Evolutionary conservation across 2,888 invertebrate species (phyloP).

Genomic region (Cerastis rubricosa): DNA sequence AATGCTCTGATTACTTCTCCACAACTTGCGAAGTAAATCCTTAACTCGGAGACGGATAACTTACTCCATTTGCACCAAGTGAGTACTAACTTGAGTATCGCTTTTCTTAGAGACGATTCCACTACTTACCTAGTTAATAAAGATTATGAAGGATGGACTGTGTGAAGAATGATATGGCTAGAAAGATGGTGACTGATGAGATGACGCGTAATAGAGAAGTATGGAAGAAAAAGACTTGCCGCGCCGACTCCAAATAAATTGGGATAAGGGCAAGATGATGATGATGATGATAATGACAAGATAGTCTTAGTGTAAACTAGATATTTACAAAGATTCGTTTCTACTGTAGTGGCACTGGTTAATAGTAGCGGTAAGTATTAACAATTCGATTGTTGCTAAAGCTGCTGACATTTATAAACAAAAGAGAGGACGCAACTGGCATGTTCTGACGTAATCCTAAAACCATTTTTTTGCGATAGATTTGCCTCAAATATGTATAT

Average conservation of each 20-base stretch:
- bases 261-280: background rate
- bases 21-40: constrained; percentile 20
- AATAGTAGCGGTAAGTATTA: no score
- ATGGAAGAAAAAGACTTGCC: background rate
- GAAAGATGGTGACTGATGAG: background rate
- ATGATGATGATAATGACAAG: background rate
- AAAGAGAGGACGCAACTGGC: no score
- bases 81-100: constrained; percentile 21
- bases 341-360: no score
- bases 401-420: no score
- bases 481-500: background rate
- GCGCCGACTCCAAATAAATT: background rate
- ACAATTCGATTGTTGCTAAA: no score
- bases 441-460: background rate
- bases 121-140: background rate
- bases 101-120: constrained; percentile 2
- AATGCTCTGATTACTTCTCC: constrained; percentile 16
- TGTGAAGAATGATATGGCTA: background rate
- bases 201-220: background rate
- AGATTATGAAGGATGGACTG: background rate
- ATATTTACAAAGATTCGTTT: background rate
- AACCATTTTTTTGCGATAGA: background rate
- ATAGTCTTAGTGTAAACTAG: background rate
- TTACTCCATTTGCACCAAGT: constrained; percentile 23
- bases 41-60: constrained; percentile 28